Conservation (phyloP, 2,797 vertebrate genomes). For the Acipenser oxyrinchus region DNA sequence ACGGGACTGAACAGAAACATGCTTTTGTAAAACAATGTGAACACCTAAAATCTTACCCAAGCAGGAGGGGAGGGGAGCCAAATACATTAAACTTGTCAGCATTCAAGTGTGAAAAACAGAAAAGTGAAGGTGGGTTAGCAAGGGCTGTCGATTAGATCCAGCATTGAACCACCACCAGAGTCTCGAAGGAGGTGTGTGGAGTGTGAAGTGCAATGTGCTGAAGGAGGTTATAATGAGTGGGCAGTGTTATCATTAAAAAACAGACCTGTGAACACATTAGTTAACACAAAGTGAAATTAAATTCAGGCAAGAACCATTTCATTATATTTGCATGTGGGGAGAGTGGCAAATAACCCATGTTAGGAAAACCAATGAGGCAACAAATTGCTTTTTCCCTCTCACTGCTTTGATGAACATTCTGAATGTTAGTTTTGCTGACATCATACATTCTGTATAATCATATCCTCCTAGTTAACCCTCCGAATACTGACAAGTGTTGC, state of each 20-base stretch:
- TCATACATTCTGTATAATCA: no score
- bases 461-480: no score
- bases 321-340: no score
- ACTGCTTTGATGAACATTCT: no score
- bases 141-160: conserved; percentile 55
- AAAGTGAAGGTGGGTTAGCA: conserved; percentile 76
- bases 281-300: no score
- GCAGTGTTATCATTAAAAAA: conserved; percentile 1
- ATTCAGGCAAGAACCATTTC: no score
- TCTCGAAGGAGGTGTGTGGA: background rate
- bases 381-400: no score
- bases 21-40: conserved; percentile 31
- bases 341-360: no score
- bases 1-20: conserved; percentile 30
- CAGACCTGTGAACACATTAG: background rate
- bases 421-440: no score
- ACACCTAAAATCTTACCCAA: conserved; percentile 73
- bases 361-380: no score
- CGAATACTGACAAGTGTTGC: no score
- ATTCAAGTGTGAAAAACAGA: conserved; percentile 74
- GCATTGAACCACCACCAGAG: conserved; percentile 59
- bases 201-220: background rate
- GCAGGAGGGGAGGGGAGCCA: conserved; percentile 85
- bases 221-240: background rate
- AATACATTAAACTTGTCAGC: conserved; percentile 86